Base-by-base conservation (phyloP, 2,113 vertebrate species). In the Embiotoca jacksoni region DNA sequence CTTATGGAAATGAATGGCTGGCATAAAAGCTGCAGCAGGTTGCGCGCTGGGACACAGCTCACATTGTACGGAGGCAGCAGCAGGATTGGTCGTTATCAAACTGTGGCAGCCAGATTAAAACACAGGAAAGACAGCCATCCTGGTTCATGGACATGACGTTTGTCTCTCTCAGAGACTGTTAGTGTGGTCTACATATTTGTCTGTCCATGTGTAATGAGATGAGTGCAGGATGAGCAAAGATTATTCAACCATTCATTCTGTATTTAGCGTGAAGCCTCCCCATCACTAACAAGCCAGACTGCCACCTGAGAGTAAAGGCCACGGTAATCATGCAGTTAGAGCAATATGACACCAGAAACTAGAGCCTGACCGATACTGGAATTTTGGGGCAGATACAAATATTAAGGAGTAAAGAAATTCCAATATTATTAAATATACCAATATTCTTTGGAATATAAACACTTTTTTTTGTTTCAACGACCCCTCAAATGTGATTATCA, bases 1-100 rank as follows among this genome's bases (percentile, higher is more conserved):
- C 67, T 67, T 37, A 58, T 10, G 10, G n/a, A 31, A 75, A 70
- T 83, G 39, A 81, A 76, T 66, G 30, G 55, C 33, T 67, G 60
- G 74, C 39, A 78, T 7, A 50, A 58, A 58, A 68, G 83, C 52
- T 73, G 36, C 64, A 55, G 72, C 16, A 35, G 63, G 16, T 30
- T 69, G 49, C 6, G 13, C 47, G 64, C 4, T 54, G 41, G 32
- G 31, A 30, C 47, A 16, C 47, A 15, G 47, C 47, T 50, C 15
- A 44, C 37, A 49, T 70, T 60, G 15, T 16, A 47, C 36, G 66
- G 53, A 55, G 71, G 39, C 52, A 58, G 55, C 53, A 62, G 62
- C 23, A 61, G 35, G 32, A 23, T 57, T 60, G 39, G 11, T 10
- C 56, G 15, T 37, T 59, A 71, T 71, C 56, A 62, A 33, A 56